Evolutionary conservation across 2,113 vertebrate species (phyloP), one percentile per base, ranked within the genome.

Genomic region (Phalacrocorax pelagicus): DNA sequence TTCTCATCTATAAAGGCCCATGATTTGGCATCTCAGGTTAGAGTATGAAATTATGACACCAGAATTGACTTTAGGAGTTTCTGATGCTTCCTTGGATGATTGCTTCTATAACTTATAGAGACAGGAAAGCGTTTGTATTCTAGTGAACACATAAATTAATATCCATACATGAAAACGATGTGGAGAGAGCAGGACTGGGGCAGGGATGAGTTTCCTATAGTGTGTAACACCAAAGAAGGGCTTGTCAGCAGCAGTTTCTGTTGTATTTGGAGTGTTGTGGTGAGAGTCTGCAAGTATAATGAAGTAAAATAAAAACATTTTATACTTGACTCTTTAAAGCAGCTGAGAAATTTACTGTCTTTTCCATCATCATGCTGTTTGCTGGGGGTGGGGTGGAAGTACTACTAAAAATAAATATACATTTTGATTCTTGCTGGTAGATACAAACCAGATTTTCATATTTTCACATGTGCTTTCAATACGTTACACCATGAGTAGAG

Each of bases 61-160:
- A 97, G 98, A 98, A 98, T 98, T 98, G 97, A 98, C 98, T 98
- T 97, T 97, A 96, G 96, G 97, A 97, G 95, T 98, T 98, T 98
- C 97, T 96, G 97, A 96, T 98, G 97, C 97, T 98, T 98, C 98
- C 97, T 97, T 97, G 97, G 97, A 94, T 98, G 98, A 98, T 98
- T 98, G 97, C 98, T 98, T 97, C 98, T 98, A 98, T 98, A 98
- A 98, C 98, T 98, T 98, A 98, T 90, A 92, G 98, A 98, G 98
- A 97, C 97, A 98, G 97, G 96, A 84, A 92, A 98, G 90, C 92
- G 27, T 98, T 98, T 97, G 97, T 98, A 97, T 98, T 97, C 97
- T 97, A 97, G 97, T 83, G 96, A 98, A 97, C 97, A 98, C 96
- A 98, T 98, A 98, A 98, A 98, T 98, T 98, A 98, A 98, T 97